Evolutionary conservation across 2,888 invertebrate genomes (phyloP), one percentile per base, ranked within the genome.

Genomic region (Drosophila phalerata): DNA sequence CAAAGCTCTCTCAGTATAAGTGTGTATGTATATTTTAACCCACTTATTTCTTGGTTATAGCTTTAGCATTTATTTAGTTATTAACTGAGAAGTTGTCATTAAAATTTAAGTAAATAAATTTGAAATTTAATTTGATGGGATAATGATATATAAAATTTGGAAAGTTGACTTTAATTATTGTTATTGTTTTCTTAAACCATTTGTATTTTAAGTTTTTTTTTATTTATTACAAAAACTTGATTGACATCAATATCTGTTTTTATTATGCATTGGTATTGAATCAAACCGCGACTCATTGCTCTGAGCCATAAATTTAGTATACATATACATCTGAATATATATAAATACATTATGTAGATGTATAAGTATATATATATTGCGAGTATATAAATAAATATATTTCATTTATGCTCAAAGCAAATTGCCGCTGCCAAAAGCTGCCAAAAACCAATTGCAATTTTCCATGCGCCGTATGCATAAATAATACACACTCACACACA

Each of bases 401-500:
- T 79, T 79, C 71, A 87, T 84, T 76, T 73, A 69, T 75, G 78
- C 73, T 79, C 77, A 79, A 79, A 76, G 78, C 78, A 84, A 86
- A 84, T 85, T 87, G 69, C 64, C 45, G 69, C 69, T 72, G 69
- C 66, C 71, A 77, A 69, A 74, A 76, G 69, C 77, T 79, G 83
- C 80, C 85, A 82, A 75, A 88, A 88, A 79, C 77, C 88, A 88
- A 85, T 84, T 84, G 84, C 88, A 87, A 84, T 87, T 85, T 80
- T 83, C 78, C 86, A 85, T 80, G 83, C 78, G 78, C 80, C 65
- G 80, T 69, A 79, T 88, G 80, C 85, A 88, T 88, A 88, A 88
- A 85, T 88, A 88, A 88, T 78, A 85, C 47, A 77, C 61, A 69
- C 49, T 70, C 68, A 65, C 37, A 66, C 55, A 64, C 52, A 64